Evolutionary conservation across 2,888 invertebrate species (phyloP).

Genomic region (Rhagium mordax): DNA sequence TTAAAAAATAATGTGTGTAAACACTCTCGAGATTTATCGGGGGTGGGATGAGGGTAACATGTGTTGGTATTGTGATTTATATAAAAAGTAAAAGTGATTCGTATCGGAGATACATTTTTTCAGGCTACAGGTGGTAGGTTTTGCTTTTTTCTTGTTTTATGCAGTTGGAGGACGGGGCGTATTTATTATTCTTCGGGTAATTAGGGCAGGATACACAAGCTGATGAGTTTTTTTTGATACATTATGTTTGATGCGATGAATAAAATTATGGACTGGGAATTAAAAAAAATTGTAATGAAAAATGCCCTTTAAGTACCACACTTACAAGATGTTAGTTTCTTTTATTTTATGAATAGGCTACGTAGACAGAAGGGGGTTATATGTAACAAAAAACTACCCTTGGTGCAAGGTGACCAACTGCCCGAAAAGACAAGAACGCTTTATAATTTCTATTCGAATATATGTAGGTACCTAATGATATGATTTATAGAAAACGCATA

Average conservation of each 20-base stretch:
- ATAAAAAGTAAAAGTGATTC: constrained; percentile 58
- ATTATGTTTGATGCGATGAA: constrained; percentile 20
- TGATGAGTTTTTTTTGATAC: constrained; percentile 46
- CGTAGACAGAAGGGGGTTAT: background rate
- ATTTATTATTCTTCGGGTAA: constrained; percentile 46
- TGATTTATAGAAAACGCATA: too few relatives aligned
- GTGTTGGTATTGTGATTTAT: constrained; percentile 57
- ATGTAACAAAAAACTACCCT: background rate
- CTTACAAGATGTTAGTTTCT: constrained; percentile 48
- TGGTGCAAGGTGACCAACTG: background rate
- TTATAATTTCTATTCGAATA: too few relatives aligned
- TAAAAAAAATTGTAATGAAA: constrained; percentile 34
- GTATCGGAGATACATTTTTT: constrained; percentile 53
- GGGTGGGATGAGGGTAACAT: constrained; percentile 57
- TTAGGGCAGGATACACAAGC: constrained; percentile 48
- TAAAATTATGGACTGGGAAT: constrained; percentile 24
- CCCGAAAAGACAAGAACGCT: too few relatives aligned
- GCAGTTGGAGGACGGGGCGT: constrained; percentile 28
- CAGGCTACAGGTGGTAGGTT: constrained; percentile 55
- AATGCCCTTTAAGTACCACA: constrained; percentile 26
- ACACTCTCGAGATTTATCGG: constrained; percentile 55
- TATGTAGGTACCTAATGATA: too few relatives aligned
- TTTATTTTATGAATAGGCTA: constrained; percentile 32
- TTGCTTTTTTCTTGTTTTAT: constrained; percentile 49
- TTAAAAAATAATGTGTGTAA: constrained; percentile 51